A percentile compares a stretch with the other conserved stretches of the same genome.
phyloP scores from a whole-genome alignment of 2,888 invertebrate species.

The Cheilosia grossa region DNA sequence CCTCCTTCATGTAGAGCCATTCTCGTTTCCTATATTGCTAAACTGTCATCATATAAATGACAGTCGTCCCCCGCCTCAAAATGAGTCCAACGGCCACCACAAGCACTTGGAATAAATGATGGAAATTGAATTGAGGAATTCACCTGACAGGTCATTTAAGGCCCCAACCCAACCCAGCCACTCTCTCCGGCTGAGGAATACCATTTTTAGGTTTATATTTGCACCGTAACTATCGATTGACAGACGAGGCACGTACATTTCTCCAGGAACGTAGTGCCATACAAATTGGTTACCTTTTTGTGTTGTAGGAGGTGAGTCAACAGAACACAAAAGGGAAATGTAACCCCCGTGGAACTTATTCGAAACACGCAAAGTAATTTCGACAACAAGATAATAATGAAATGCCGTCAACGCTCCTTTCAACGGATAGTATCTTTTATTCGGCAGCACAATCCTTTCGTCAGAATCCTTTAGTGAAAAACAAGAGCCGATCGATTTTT shows the following conservation, averaged over 20 bases:
- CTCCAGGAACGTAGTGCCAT: slow-evolving; percentile 24
- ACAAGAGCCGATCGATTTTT: slow-evolving; percentile 2
- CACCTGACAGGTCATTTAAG: slow-evolving; percentile 36
- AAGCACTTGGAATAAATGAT: slow-evolving; percentile 69
- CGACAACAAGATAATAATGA: slow-evolving; percentile 70
- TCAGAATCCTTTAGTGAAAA: neutral
- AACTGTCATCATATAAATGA: slow-evolving; percentile 66
- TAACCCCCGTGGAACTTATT: slow-evolving; percentile 56
- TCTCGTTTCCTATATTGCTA: slow-evolving; percentile 43
- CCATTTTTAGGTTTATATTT: neutral
- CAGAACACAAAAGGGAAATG: slow-evolving; percentile 28
- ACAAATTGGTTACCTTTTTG: slow-evolving; percentile 48
- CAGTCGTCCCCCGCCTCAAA: slow-evolving; percentile 6
- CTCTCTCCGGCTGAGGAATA: neutral
- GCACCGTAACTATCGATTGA: slow-evolving; percentile 13
- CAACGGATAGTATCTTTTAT: slow-evolving; percentile 4
- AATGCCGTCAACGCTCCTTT: slow-evolving; percentile 43
- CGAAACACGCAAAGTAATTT: slow-evolving; percentile 74
- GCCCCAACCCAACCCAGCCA: neutral
- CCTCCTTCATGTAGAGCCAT: slow-evolving; percentile 15
- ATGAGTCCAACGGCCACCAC: slow-evolving; percentile 28
- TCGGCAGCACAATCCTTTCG: slow-evolving; percentile 16
- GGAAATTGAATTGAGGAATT: slow-evolving; percentile 69
- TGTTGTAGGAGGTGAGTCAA: neutral
- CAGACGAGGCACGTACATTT: slow-evolving; percentile 54